Conservation (phyloP, 2,113 vertebrate species). For the Ceyx melanurus region DNA sequence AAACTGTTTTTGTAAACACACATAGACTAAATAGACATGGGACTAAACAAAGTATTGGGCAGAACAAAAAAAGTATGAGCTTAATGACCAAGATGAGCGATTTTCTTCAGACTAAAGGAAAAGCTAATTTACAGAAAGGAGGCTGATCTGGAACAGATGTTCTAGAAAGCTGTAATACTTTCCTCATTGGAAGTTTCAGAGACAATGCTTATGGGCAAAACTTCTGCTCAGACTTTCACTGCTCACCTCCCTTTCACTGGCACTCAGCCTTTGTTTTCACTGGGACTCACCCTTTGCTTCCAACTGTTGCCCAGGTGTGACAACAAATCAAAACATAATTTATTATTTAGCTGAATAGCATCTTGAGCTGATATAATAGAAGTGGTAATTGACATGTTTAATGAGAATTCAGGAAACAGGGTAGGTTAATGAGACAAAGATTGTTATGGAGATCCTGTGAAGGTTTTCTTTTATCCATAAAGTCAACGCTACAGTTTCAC, state of each 20-base stretch:
- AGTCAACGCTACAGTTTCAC: not conserved
- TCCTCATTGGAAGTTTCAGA: not conserved
- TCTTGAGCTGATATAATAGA: not conserved
- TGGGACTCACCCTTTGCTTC: not conserved
- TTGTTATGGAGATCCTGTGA: not conserved
- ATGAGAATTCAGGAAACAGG: not conserved
- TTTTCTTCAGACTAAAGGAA: not conserved
- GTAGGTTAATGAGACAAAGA: not conserved
- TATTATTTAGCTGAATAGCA: not conserved
- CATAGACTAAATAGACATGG: not conserved
- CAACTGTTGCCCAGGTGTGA: not conserved
- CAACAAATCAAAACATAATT: not conserved
- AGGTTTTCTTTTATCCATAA: not conserved
- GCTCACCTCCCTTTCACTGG: not conserved
- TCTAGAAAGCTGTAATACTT: accelerated
- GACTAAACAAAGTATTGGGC: not conserved
- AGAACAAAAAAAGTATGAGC: not conserved
- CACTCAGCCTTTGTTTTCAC: not conserved
- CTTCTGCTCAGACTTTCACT: not conserved
- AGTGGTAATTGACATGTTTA: not conserved
- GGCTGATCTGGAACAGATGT: not conserved
- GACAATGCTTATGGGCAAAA: not conserved
- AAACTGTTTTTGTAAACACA: not conserved
- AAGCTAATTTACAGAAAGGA: not conserved
- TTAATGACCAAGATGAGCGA: not conserved